Base-by-base conservation (phyloP, 2,888 invertebrate species). In the Cataglyphis albicans region DNA sequence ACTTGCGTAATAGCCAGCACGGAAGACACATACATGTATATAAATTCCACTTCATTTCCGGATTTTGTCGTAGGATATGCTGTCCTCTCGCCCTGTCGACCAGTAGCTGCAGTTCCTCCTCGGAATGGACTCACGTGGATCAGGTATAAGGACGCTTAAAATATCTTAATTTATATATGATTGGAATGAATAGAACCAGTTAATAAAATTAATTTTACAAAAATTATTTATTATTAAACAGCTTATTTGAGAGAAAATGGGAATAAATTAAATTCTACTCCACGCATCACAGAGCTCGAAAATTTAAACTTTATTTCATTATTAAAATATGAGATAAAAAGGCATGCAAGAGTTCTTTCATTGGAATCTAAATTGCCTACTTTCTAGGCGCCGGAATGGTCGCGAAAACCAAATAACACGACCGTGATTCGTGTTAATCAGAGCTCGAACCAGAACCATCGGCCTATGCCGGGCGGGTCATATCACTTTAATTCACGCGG, bases 361-460 rank as follows among this genome's bases (percentile, higher is more conserved):
- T 59, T 59, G 21, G 44, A 5, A 29, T 48, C 44, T 72, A 72
- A 80, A 59, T 44, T 35, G 32, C 59, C 44, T 21, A 32, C 48
- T 75, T 87, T 84, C 18, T 90, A 94, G 93, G 87, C 90, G 61
- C 90, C 87, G 15, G 94, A 94, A 70, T 94, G 94, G 94, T 93
- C 92, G 63, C 91, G 94, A 84, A 94, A 93, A 78, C 87, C 93
- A 41, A 94, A 94, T 89, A 94, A 94, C 83, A 94, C 94, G 41
- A 94, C 94, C 29, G 93, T 94, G 38, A 94, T 94, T 84, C 92
- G 94, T 82, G 94, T 94, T 74, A 94, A 93, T 90, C 94, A 94
- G 87, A 93, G 91, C 74, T 90, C 90, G 64, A 91, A 88, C 78
- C 92, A 91, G 78, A 88, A 91, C 64, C 87, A 90, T 41, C 84